Percentiles rank a stretch among this genome's conserved stretches.
Evolutionary conservation across 2,797 vertebrate species (phyloP).

Genomic region (Neosilurus hyrtlii): DNA sequence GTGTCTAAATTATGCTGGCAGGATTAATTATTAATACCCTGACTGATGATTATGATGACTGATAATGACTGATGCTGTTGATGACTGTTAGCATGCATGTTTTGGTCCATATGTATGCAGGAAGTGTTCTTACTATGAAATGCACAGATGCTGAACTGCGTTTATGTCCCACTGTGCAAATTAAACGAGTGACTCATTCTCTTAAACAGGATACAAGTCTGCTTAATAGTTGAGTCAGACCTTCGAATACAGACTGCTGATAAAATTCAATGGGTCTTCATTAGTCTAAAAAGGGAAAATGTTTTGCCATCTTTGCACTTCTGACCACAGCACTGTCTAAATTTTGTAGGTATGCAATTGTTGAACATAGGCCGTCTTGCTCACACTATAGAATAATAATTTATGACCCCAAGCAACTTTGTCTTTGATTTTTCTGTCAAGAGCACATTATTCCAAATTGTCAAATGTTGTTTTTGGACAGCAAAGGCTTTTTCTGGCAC

Average conservation of each 20-base stretch:
- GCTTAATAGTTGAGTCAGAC: conserved; percentile 28
- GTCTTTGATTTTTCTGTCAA: too few species aligned
- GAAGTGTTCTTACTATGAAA: conserved; percentile 32
- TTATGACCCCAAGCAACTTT: too few species aligned
- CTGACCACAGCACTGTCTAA: background rate
- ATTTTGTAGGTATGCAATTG: background rate
- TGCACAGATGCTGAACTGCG: conserved; percentile 36
- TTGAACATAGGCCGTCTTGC: background rate
- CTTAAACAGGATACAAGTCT: conserved; percentile 26
- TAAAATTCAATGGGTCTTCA: conserved; percentile 17
- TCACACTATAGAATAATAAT: too few species aligned
- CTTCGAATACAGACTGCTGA: conserved; percentile 4
- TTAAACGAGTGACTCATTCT: conserved; percentile 25
- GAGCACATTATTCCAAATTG: too few species aligned
- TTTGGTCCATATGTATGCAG: conserved; percentile 28
- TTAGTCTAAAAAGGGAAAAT: conserved; percentile 27
- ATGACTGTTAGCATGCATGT: conserved; percentile 25
- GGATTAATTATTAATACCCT: conserved; percentile 12
- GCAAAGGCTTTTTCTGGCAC: too few species aligned
- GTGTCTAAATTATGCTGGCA: background rate
- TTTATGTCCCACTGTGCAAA: conserved; percentile 30
- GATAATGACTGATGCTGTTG: conserved; percentile 15
- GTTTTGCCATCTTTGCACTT: conserved; percentile 21
- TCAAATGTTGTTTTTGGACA: too few species aligned
- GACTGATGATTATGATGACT: conserved; percentile 3